These are phyloP conservation scores for Pandemis cinnamomeana DNA, from an alignment of 2,888 invertebrate species.

Conservation along the genomic window DNA sequence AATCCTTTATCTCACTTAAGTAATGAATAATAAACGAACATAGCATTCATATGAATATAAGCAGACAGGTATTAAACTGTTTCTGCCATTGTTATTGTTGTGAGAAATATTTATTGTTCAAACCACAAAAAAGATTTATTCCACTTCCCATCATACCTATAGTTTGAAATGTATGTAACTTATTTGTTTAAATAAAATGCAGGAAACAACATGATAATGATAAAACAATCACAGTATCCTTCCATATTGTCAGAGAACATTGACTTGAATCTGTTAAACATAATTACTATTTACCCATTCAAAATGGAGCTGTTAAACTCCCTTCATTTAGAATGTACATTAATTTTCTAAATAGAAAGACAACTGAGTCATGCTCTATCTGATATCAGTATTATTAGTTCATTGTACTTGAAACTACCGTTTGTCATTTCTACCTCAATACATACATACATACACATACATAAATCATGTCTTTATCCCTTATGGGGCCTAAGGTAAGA, in stretches of 20 bases:
- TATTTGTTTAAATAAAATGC: not conserved
- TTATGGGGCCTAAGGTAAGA: too few species aligned
- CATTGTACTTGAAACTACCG: constrained; percentile 19
- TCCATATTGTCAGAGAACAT: constrained; percentile 1
- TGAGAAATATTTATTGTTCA: not conserved
- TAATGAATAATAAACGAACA: constrained; percentile 24
- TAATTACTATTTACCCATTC: constrained; percentile 10
- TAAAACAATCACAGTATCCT: constrained; percentile 26
- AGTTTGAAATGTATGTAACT: not conserved
- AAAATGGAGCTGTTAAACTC: constrained; percentile 4
- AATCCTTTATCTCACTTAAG: constrained; percentile 27
- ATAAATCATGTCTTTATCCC: too few species aligned
- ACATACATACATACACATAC: too few species aligned
- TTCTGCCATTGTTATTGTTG: not conserved
- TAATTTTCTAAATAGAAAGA: not conserved
- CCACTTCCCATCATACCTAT: not conserved
- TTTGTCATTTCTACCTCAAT: constrained; percentile 16
- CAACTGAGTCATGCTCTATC: constrained; percentile 6
- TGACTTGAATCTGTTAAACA: constrained; percentile 10
- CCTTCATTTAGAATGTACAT: constrained; percentile 8
- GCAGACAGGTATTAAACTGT: constrained; percentile 4
- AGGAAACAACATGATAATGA: constrained; percentile 37
- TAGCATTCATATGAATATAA: constrained; percentile 7
- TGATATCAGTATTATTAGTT: constrained; percentile 33
- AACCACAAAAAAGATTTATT: not conserved